These are phyloP conservation scores for Graptemys geographica DNA, from an alignment of 2,797 vertebrate species.

Conservation along the genomic window DNA sequence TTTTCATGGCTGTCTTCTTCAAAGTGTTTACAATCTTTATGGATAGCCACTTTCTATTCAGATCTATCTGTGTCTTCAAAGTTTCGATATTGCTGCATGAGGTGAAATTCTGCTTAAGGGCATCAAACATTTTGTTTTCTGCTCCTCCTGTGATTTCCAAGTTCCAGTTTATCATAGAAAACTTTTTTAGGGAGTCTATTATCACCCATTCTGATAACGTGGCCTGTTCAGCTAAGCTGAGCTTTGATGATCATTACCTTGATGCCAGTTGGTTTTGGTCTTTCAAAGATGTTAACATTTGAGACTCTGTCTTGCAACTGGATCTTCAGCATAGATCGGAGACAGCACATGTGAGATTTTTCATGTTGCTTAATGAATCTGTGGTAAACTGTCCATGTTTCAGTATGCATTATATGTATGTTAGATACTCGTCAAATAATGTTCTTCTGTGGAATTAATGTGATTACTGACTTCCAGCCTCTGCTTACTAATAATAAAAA, in stretches of 20 bases:
- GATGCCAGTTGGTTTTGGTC: not conserved
- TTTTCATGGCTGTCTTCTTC: not conserved
- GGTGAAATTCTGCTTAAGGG: not conserved
- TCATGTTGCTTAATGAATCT: not conserved
- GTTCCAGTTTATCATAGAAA: not conserved
- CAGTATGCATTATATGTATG: not conserved
- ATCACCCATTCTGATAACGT: not conserved
- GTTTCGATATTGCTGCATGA: not conserved
- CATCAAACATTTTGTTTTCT: not conserved
- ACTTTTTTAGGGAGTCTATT: not conserved
- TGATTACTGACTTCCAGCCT: not conserved
- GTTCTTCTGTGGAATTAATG: not conserved
- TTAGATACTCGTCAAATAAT: not conserved
- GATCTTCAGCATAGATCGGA: not conserved
- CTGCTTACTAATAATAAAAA: not conserved
- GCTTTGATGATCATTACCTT: not conserved
- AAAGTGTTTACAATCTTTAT: not conserved
- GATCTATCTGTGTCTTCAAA: not conserved
- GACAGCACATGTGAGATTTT: not conserved
- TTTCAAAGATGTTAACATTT: not conserved
- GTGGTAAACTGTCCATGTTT: not conserved
- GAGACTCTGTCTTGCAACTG: not conserved
- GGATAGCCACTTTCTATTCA: not conserved
- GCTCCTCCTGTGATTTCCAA: not conserved
- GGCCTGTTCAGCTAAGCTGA: not conserved